Base-by-base conservation (phyloP, 2,113 vertebrate species). In the Callospermophilus lateralis region DNA sequence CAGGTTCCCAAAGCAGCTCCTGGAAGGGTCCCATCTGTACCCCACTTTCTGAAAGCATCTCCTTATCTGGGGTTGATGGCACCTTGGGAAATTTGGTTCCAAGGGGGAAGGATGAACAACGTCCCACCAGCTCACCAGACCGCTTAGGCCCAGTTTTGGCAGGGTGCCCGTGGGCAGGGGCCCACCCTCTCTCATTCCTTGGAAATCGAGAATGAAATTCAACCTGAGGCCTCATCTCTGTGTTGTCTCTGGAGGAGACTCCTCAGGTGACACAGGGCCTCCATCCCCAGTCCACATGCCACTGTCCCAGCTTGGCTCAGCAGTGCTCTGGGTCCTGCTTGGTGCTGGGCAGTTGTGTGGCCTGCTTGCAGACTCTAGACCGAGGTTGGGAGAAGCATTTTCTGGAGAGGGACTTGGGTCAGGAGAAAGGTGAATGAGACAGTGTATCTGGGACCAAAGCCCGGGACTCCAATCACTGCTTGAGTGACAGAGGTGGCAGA, bases 141-240 rank as follows among this genome's bases (percentile, higher is more conserved):
- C 26, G n/a, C 17, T 17, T 15, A 45, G 15, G 15, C 12, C 22
- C 0, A 30, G n/a, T 55, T 84, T 72, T 24, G 79, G 42, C 90
- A 63, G 26, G 72, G 6, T 84, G 76, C 72, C 84, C 0, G 0
- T 4, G 10, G 73, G 55, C 48, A 30, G 53, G 26, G 61, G 45
- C 19, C 28, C 77, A 77, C 72, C 76, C 7, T 55, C 65, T 81
- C 78, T 30, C 13, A 10, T 86, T 91, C 80, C 65, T 87, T n/a
- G 58, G 79, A 90, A 90, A 70, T 0, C 19, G 65, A 93, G 93
- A 76, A 70, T 86, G 73, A 86, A 83, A 42, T 77, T n/a, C 61
- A 73, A 76, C 28, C 94, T 48, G 42, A 73, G 63, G 72, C 37
- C 68, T 58, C 19, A 19, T 84, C n/a, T 90, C 48, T 32, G 78